Conservation (phyloP, 2,113 vertebrate genomes). For the Tapirus terrestris region DNA sequence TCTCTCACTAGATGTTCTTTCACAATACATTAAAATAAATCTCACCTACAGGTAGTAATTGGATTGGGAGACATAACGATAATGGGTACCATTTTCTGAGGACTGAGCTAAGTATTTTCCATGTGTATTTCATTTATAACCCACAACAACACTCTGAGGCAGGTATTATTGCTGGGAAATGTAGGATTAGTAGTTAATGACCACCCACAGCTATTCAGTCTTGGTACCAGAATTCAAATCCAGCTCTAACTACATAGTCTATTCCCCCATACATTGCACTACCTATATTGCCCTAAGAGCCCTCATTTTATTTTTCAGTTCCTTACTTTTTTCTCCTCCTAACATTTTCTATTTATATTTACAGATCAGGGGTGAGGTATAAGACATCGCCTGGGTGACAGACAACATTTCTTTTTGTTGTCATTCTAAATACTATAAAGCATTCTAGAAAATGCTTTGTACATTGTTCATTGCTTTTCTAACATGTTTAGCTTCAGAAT, state of each 20-base stretch:
- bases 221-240: neutral
- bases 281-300: neutral
- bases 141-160: neutral
- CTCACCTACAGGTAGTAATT: neutral
- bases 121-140: neutral
- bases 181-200: neutral
- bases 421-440: constrained; percentile 6
- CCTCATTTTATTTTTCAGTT: neutral
- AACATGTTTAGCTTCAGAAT: constrained; percentile 58
- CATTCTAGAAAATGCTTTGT: constrained; percentile 32
- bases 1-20: neutral
- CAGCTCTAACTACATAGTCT: neutral
- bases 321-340: neutral
- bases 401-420: neutral
- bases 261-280: neutral
- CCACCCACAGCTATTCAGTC: neutral
- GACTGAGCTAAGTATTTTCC: neutral
- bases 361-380: neutral
- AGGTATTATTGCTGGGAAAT: neutral
- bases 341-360: constrained; percentile 42
- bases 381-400: neutral
- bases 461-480: constrained; percentile 17
- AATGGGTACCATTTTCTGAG: neutral
- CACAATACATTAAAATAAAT: neutral
- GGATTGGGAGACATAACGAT: neutral